These are phyloP conservation scores for Heliothis subflexa DNA, from an alignment of 1,140 invertebrate genomes.

Conservation along the genomic window DNA sequence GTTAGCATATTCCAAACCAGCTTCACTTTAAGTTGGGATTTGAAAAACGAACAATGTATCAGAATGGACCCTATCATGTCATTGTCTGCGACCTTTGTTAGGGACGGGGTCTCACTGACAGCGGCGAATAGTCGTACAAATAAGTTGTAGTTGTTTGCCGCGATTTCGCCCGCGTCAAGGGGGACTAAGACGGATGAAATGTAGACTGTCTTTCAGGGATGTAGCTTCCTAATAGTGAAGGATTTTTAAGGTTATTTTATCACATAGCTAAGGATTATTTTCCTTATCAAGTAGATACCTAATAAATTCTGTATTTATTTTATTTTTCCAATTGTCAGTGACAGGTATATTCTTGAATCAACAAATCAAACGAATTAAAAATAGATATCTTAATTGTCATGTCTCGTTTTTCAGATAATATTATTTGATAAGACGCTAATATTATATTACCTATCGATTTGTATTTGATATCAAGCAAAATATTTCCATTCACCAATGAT, in stretches of 20 bases:
- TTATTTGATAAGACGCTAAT: background rate
- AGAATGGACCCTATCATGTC: conserved; percentile 50
- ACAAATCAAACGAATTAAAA: no score
- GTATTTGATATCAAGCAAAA: background rate
- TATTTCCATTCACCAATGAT: background rate
- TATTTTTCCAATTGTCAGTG: no score
- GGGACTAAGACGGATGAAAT: no score
- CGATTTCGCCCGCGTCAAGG: no score
- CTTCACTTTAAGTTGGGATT: conserved; percentile 9
- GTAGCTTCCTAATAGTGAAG: no score
- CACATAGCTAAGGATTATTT: no score
- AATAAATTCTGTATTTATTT: no score
- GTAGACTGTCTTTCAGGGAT: no score
- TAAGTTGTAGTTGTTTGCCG: no score
- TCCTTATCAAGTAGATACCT: no score
- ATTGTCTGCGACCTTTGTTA: conserved; percentile 54
- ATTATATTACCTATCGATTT: background rate
- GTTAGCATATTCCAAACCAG: background rate
- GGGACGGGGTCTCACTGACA: conserved; percentile 30
- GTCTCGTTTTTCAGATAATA: conserved; percentile 9
- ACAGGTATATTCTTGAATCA: no score
- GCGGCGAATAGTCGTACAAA: conserved; percentile 28
- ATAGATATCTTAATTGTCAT: background rate
- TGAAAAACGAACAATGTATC: conserved; percentile 52
- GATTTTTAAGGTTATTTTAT: no score